A percentile compares a stretch with the other conserved stretches of the same genome.
Evolutionary conservation across 2,113 vertebrate species (phyloP).

Genomic region (Pygoscelis antarcticus): DNA sequence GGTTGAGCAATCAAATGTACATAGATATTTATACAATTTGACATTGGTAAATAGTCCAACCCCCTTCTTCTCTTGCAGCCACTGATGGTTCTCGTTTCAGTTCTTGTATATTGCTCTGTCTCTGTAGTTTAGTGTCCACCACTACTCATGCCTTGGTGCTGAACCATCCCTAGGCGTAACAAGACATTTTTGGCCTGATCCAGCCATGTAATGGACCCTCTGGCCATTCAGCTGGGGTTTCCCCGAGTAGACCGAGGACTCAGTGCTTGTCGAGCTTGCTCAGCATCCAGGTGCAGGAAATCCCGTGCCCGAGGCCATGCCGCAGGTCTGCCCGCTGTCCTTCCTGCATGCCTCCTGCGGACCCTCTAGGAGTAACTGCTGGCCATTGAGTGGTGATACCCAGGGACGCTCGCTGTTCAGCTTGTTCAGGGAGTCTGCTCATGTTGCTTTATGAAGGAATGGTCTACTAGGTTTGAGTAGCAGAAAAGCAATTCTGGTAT

Average conservation of each 20-base stretch:
- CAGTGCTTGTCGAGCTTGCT: background rate
- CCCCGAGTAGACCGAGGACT: accelerated
- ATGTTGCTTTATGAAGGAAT: background rate
- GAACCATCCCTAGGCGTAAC: background rate
- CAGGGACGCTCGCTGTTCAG: background rate
- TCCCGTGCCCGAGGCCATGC: accelerated
- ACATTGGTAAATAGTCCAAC: background rate
- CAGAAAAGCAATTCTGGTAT: background rate
- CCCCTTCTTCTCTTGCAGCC: background rate
- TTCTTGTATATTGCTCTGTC: background rate
- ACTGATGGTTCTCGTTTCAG: background rate
- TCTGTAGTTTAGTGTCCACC: background rate
- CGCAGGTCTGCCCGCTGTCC: background rate
- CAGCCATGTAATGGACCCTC: background rate
- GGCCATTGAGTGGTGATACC: no score
- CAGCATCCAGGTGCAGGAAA: background rate
- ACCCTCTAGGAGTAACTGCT: background rate
- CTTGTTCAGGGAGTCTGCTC: background rate
- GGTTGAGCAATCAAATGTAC: background rate
- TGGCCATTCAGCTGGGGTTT: background rate
- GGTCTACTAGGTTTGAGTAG: background rate
- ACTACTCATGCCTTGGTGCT: background rate
- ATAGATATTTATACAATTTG: background rate
- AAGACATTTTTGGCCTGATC: background rate
- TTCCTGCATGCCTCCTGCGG: background rate